Evolutionary conservation across 2,797 vertebrate genomes (phyloP).

Genomic region (Lerista edwardsae): DNA sequence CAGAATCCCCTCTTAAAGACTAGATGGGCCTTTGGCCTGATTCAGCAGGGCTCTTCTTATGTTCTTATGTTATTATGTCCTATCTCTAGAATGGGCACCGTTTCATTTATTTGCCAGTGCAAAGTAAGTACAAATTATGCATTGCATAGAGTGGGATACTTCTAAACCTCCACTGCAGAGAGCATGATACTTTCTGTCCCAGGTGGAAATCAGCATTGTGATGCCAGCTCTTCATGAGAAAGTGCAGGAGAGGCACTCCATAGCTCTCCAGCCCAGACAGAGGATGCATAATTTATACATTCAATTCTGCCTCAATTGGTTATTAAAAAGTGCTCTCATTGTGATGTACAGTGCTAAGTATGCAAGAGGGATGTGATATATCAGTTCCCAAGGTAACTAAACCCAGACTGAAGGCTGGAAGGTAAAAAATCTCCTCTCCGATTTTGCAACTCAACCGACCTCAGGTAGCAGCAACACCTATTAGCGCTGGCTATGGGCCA

Average conservation of each 20-base stretch:
- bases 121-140: background rate
- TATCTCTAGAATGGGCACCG: background rate
- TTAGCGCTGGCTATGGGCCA: background rate
- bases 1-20: too few species aligned
- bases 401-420: conserved; percentile 26
- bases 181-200: background rate
- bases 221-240: conserved; percentile 9
- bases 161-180: too few species aligned
- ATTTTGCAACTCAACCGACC: conserved; percentile 8
- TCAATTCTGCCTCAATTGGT: conserved; percentile 80
- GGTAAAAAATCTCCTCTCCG: conserved; percentile 50
- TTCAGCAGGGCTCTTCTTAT: too few species aligned
- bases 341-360: conserved; percentile 71
- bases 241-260: background rate
- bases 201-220: accelerated
- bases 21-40: too few species aligned
- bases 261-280: conserved; percentile 21
- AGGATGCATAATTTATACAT: conserved; percentile 79
- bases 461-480: background rate
- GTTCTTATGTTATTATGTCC: too few species aligned
- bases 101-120: background rate
- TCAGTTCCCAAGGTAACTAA: conserved; percentile 78
- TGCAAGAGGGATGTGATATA: conserved; percentile 68
- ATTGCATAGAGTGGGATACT: background rate
- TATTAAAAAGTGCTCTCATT: conserved; percentile 80